These are phyloP conservation scores for Cinclus cinclus DNA, from an alignment of 2,113 vertebrate genomes.

Conservation along the genomic window DNA sequence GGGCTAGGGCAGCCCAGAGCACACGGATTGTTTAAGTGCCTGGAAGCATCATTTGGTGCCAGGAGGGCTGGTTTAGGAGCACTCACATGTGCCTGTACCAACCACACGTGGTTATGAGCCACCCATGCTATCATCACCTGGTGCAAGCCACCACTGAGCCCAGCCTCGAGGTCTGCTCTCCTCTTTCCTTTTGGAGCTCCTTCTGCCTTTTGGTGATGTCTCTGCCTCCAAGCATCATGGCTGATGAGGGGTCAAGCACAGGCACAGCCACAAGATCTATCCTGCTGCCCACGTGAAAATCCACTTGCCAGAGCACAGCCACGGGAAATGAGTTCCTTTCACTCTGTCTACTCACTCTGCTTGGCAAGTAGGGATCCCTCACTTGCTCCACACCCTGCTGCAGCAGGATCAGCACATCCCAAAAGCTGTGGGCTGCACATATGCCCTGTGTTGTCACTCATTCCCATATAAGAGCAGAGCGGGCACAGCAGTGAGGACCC, in stretches of 20 bases:
- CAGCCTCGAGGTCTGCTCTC: background rate
- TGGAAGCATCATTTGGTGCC: background rate
- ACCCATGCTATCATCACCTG: background rate
- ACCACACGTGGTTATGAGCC: background rate
- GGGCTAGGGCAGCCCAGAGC: background rate
- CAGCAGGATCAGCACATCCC: background rate
- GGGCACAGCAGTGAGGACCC: rapidly evolving
- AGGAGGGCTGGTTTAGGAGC: rapidly evolving
- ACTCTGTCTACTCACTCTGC: background rate
- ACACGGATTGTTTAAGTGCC: rapidly evolving
- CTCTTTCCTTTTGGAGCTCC: background rate
- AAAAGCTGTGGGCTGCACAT: background rate
- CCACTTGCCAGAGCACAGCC: background rate
- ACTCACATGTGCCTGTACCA: rapidly evolving
- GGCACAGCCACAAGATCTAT: background rate
- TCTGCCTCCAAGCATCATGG: rapidly evolving
- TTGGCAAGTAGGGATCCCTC: background rate
- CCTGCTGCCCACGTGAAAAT: background rate
- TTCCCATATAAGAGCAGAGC: rapidly evolving
- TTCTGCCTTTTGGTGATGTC: background rate
- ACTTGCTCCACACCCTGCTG: background rate
- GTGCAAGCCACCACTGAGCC: background rate
- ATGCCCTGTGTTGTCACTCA: background rate
- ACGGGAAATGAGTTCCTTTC: rapidly evolving
- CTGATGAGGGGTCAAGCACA: background rate